These are phyloP conservation scores for Sebastes vulpes DNA, from an alignment of 2,797 vertebrate genomes.

Conservation along the genomic window DNA sequence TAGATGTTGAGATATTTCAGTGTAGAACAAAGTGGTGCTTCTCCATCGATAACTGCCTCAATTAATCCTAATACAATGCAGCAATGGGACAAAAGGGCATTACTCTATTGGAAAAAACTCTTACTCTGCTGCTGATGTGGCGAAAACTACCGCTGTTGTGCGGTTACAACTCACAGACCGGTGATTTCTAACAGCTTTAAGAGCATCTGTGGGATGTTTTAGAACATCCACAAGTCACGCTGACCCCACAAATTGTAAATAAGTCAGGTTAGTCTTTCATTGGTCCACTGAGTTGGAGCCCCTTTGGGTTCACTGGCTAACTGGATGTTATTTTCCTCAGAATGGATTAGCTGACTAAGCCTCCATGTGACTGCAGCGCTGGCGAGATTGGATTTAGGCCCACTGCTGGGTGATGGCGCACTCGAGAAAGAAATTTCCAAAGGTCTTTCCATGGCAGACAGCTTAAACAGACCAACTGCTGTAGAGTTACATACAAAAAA, in stretches of 20 bases:
- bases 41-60: not conserved
- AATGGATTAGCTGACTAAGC: constrained; percentile 83
- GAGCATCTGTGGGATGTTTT: constrained; percentile 12
- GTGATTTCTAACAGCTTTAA: not conserved
- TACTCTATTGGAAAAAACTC: not conserved
- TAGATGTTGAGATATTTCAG: not conserved
- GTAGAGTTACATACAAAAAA: not conserved
- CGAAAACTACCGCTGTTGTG: not conserved
- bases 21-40: not conserved
- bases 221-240: not conserved
- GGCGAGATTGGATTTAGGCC: constrained; percentile 70
- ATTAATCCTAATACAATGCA: not conserved
- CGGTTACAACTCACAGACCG: not conserved
- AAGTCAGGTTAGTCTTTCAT: constrained; percentile 7
- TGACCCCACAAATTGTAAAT: constrained; percentile 18
- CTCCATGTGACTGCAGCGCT: constrained; percentile 80
- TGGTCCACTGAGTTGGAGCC: constrained; percentile 38
- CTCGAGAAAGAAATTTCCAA: constrained; percentile 40
- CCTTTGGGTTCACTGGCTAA: constrained; percentile 57
- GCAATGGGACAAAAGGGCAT: not conserved
- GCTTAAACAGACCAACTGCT: constrained; percentile 3
- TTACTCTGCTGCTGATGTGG: constrained; percentile 1
- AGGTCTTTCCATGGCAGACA: constrained; percentile 27
- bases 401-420: constrained; percentile 55
- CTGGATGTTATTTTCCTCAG: constrained; percentile 71